phyloP scores from a whole-genome alignment of 1,140 invertebrate species.

The Penaeus vannamei region DNA sequence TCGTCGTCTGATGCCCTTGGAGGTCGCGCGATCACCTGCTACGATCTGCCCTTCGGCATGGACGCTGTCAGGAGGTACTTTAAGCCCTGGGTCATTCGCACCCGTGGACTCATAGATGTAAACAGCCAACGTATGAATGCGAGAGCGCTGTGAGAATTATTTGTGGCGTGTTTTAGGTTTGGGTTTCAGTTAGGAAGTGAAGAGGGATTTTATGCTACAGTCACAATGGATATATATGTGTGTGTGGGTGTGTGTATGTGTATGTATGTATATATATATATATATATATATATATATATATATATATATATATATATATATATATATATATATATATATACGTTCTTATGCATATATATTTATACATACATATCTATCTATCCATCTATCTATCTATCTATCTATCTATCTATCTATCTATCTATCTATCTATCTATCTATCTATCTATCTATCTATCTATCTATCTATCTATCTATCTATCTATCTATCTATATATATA shows the following conservation, averaged over 20 bases:
- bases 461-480: not conserved
- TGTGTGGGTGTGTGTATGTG: too few relatives aligned
- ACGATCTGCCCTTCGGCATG: slow-evolving; percentile 38
- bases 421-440: not conserved
- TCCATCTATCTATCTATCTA: not conserved
- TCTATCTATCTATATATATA: not conserved
- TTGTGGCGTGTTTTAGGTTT: too few relatives aligned
- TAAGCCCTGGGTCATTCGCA: not conserved
- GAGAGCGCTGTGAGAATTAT: not conserved
- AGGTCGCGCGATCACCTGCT: not conserved
- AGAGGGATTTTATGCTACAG: too few relatives aligned
- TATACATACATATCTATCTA: not conserved
- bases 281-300: too few relatives aligned
- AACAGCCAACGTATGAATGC: not conserved
- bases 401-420: not conserved
- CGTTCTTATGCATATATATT: not conserved
- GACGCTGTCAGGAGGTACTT: slow-evolving; percentile 9
- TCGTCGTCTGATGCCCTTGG: not conserved
- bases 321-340: not conserved
- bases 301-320: too few relatives aligned
- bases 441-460: not conserved
- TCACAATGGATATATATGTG: too few relatives aligned
- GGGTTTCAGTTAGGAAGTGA: too few relatives aligned
- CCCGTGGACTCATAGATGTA: not conserved
- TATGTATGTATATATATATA: too few relatives aligned